Percentiles rank a stretch among this genome's conserved stretches.
Evolutionary conservation across 2,113 vertebrate genomes (phyloP).

Genomic region (Protobothrops flavoviridis): DNA sequence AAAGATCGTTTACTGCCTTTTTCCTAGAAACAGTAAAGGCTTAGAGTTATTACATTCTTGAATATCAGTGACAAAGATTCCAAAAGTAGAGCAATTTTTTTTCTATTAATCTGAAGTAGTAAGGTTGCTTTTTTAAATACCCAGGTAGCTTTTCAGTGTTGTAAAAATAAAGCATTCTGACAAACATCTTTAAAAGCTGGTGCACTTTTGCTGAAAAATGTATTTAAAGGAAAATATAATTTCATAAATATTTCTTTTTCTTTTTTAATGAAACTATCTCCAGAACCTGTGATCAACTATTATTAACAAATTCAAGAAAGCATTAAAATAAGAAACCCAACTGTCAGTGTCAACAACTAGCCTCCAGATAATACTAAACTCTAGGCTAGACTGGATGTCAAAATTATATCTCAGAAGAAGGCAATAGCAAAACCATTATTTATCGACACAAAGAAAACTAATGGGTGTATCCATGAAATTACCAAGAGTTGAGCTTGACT

Average conservation of each 20-base stretch:
- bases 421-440: no score
- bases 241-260: not conserved
- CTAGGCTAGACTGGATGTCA: no score
- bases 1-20: constrained; percentile 70
- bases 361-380: no score
- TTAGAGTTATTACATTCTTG: constrained; percentile 10
- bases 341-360: not conserved
- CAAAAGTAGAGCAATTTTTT: not conserved
- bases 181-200: not conserved
- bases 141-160: not conserved
- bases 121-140: not conserved
- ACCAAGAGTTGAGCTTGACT: no score
- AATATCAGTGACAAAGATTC: constrained; percentile 17
- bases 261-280: not conserved
- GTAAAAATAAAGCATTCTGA: not conserved
- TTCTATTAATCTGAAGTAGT: not conserved
- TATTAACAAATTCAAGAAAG: not conserved
- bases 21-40: constrained; percentile 64
- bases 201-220: not conserved
- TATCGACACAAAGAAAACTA: no score
- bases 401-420: no score
- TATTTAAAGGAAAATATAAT: not conserved
- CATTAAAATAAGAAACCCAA: not conserved
- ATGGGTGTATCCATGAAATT: no score
- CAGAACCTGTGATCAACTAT: not conserved